Evolutionary conservation across 2,113 vertebrate genomes (phyloP).

Genomic region (Perca fluviatilis): DNA sequence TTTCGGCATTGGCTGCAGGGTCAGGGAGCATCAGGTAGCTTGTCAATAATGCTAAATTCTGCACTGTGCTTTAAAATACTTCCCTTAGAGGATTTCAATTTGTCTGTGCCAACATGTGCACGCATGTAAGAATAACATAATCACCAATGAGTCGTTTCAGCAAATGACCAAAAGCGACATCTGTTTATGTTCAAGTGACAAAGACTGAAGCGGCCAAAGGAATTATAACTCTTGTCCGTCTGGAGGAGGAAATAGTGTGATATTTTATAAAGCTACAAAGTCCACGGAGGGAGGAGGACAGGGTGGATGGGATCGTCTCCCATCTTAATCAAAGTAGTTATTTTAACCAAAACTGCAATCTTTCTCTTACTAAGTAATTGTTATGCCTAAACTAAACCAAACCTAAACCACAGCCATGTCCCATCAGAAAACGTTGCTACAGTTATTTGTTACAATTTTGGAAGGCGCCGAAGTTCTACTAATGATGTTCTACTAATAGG

Average conservation of each 20-base stretch:
- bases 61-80: neutral
- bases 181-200: neutral
- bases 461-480: too few relatives aligned
- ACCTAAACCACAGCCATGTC: too few relatives aligned
- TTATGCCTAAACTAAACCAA: neutral
- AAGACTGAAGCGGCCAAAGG: neutral
- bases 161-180: slow-evolving; percentile 1
- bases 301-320: neutral
- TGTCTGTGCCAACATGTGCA: neutral
- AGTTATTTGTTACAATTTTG: too few relatives aligned
- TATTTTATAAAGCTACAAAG: neutral
- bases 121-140: neutral
- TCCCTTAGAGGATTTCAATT: neutral
- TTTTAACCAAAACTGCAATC: neutral
- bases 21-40: slow-evolving; percentile 8
- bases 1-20: neutral
- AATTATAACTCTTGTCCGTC: neutral
- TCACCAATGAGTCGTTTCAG: neutral
- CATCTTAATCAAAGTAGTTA: neutral
- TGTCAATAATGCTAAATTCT: slow-evolving; percentile 11
- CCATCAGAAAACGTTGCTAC: too few relatives aligned
- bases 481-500: too few relatives aligned
- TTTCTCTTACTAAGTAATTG: neutral
- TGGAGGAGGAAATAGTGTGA: neutral
- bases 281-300: neutral